phyloP scores from a whole-genome alignment of 2,113 vertebrate species.

The Oostethus manadensis region DNA sequence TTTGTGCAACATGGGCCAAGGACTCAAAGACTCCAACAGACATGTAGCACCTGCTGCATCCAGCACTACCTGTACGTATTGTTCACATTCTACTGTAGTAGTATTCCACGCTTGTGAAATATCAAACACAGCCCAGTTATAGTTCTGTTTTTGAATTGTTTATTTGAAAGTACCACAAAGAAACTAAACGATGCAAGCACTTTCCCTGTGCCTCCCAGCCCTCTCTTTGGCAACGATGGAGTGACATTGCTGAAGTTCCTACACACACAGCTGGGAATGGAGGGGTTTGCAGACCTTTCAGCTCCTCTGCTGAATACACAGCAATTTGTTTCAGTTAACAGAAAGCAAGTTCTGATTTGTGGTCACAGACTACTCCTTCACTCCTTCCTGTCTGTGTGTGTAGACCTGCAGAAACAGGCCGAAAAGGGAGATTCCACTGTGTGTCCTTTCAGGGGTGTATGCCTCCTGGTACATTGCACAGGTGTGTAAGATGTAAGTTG shows the following conservation, averaged over 20 bases:
- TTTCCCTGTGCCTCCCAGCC: constrained; percentile 69
- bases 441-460: constrained; percentile 84
- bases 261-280: constrained; percentile 54
- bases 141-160: constrained; percentile 43
- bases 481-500: constrained; percentile 92
- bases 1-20: constrained; percentile 52
- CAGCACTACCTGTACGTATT: constrained; percentile 47
- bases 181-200: constrained; percentile 70
- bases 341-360: constrained; percentile 48
- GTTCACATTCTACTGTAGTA: constrained; percentile 41
- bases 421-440: constrained; percentile 84
- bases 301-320: constrained; percentile 30
- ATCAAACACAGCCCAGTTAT: constrained; percentile 43
- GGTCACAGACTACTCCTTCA: constrained; percentile 64
- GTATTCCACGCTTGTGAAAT: constrained; percentile 47
- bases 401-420: constrained; percentile 77
- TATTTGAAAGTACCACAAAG: constrained; percentile 58
- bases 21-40: constrained; percentile 44
- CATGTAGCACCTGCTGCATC: constrained; percentile 57
- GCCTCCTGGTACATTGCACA: constrained; percentile 88
- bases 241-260: constrained; percentile 37
- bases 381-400: constrained; percentile 64
- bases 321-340: constrained; percentile 51
- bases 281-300: constrained; percentile 46
- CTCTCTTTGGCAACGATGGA: constrained; percentile 49